Base-by-base conservation (phyloP, 2,113 vertebrate species). In the Lophura nycthemera region DNA sequence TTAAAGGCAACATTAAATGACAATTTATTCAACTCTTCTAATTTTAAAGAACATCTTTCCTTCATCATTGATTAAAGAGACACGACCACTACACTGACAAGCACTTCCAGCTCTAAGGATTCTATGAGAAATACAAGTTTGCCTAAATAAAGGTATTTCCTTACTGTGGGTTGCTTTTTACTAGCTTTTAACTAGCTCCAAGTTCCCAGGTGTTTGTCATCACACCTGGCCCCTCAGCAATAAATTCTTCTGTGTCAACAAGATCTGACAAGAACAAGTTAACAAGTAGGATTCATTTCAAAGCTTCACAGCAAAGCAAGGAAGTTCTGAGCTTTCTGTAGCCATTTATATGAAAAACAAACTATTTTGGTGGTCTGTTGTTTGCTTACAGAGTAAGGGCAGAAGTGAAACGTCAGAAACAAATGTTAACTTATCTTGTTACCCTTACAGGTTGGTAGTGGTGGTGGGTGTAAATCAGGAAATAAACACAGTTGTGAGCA, bases 231-330 rank as follows among this genome's bases (percentile, higher is more conserved):
- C 22, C 18, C 27, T 79, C 40, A 76, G 61, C 74, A 88, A 70
- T 93, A 85, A 90, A 94, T 84, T 84, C 47, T 52, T 78, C 63
- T 59, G 13, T 59, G 71, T 82, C 81, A 85, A 61, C 36, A 89
- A 60, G 38, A 24, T 6, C 10, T 84, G 57, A 89, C 63, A 87
- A 65, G 81, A 89, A 11, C 8, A 92, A 50, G 21, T 86, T 83
- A 83, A 80, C 30, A 73, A 87, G 24, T 13, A 50, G 67, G 59
- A 77, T 61, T 65, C 1, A 48, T 92, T 96, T 87, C 75, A 80
- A 92, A 89, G 66, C 66, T 86, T 86, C 0, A 0, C 27, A 81
- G 34, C 43, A 57, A 90, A 93, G 60, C 22, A 81, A 87, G 78
- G 29, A 43, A 13, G 11, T 60, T 84, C 52, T 61, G 48, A 92